Base-by-base conservation (phyloP, 2,113 vertebrate genomes). In the Pollimyrus isidori region DNA sequence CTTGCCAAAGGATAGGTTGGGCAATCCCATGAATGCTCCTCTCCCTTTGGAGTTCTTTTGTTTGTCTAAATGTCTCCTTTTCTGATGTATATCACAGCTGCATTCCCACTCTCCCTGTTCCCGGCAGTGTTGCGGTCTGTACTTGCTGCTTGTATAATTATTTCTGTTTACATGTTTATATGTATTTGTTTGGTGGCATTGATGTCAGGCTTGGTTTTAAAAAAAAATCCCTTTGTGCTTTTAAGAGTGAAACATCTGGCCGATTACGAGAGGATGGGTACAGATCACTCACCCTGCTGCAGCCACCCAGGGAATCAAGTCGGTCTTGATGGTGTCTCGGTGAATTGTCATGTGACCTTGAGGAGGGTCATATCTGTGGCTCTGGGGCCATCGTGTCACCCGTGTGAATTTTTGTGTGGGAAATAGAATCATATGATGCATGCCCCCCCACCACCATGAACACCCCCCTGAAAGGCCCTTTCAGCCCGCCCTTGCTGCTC, bases 21-120 rank as follows among this genome's bases (percentile, higher is more conserved):
- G 26, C 13, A 39, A 76, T 19, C 30, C 73, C 26, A 42, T 76
- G 30, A 35, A 76, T 76, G 26, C 5, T 15, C 35, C 65, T 13
- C 69, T 35, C 46, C 48, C 49, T 11, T 15, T 9, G 53, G 52
- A 87, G 73, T 45, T 26, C n/a, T 65, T 88, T 88, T 83, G 45
- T 86, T 87, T 76, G 87, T 88, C 50, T 83, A 88, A 90, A 88
- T 83, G 86, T 53, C 39, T 73, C 76, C 52, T 88, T 23, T n/a
- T 17, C 26, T 49, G 30, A 23, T 35, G 35, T 35, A 35, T n/a
- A 65, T 86, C 53, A 85, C 80, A 88, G 58, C 30, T 80, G 42
- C 48, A 58, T 62, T 84, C 48, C 86, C 86, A 88, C 49, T 13
- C 17, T 49, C 39, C 73, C 39, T 73, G 26, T 88, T 35, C 65